Evolutionary conservation across 2,797 vertebrate species (phyloP).

Genomic region (Mionectes olivaceus): DNA sequence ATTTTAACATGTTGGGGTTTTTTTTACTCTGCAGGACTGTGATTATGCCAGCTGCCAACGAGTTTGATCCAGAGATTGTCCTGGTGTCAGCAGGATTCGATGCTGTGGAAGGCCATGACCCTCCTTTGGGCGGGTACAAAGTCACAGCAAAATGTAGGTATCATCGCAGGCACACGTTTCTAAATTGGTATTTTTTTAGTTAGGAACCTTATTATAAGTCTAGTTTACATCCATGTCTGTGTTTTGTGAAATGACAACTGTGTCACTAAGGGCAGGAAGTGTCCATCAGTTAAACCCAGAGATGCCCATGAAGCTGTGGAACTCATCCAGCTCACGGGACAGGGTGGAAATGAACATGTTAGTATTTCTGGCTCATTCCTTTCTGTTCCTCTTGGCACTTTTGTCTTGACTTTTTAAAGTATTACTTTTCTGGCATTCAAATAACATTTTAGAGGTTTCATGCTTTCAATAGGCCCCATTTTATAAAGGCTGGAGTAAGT

Average conservation of each 20-base stretch:
- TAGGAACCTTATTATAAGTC: not conserved
- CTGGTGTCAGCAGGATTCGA: slow-evolving; percentile 86
- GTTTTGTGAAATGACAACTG: not conserved
- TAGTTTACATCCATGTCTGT: not conserved
- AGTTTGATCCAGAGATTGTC: slow-evolving; percentile 83
- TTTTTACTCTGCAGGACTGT: slow-evolving; percentile 76
- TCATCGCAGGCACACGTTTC: not conserved
- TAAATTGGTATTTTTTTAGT: not conserved
- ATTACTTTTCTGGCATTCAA: slow-evolving; percentile 38
- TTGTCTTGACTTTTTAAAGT: not conserved
- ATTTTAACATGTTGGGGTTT: slow-evolving; percentile 31
- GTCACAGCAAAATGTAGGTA: slow-evolving; percentile 87
- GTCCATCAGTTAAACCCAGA: not conserved
- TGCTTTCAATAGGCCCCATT: slow-evolving; percentile 11
- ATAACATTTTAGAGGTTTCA: slow-evolving; percentile 27
- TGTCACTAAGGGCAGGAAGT: not conserved
- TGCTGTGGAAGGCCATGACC: slow-evolving; percentile 83
- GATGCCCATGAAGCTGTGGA: not conserved
- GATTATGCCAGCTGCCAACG: slow-evolving; percentile 82
- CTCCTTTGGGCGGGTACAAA: slow-evolving; percentile 84
- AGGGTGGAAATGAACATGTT: not conserved
- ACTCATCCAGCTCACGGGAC: rapidly evolving
- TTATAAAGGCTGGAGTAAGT: slow-evolving; percentile 28
- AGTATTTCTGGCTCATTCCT: not conserved
- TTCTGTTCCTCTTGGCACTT: slow-evolving; percentile 19